These are phyloP conservation scores for Lampris megalopsis DNA, from an alignment of 2,113 vertebrate species.

Conservation along the genomic window DNA sequence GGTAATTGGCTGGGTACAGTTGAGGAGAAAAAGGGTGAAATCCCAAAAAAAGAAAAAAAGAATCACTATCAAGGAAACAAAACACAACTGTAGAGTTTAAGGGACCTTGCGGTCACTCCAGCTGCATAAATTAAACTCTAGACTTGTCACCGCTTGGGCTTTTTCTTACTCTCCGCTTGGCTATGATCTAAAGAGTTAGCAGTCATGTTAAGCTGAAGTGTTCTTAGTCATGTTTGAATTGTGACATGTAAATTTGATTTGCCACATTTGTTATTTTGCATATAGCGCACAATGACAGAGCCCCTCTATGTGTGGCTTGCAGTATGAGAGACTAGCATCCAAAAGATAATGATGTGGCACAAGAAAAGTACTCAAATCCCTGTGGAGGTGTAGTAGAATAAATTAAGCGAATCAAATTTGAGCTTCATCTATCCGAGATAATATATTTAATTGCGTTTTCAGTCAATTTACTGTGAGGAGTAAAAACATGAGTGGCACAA, in stretches of 20 bases:
- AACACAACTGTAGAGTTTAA: no score
- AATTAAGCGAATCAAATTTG: slow-evolving; percentile 36
- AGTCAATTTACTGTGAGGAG: slow-evolving; percentile 54
- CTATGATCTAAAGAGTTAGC: background rate
- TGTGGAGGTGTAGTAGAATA: background rate
- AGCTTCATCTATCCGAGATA: slow-evolving; percentile 46
- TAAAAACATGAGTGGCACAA: slow-evolving; percentile 64
- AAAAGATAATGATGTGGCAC: slow-evolving; percentile 10
- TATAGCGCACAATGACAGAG: background rate
- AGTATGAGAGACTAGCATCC: slow-evolving; percentile 6
- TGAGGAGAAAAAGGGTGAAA: no score
- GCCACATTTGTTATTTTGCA: background rate
- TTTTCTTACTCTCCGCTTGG: background rate
- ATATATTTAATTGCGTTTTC: slow-evolving; percentile 52
- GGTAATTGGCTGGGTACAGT: no score
- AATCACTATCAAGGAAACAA: no score
- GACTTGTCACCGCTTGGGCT: background rate
- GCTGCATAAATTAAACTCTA: no score
- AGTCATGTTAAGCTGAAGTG: background rate
- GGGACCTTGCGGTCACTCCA: no score
- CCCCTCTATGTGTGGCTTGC: background rate
- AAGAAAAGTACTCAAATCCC: slow-evolving; percentile 22
- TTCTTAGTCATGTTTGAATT: background rate
- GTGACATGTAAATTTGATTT: background rate
- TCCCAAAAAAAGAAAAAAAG: no score